These are phyloP conservation scores for Pongo abelii DNA, from an alignment of 2,113 vertebrate genomes.

Conservation along the genomic window DNA sequence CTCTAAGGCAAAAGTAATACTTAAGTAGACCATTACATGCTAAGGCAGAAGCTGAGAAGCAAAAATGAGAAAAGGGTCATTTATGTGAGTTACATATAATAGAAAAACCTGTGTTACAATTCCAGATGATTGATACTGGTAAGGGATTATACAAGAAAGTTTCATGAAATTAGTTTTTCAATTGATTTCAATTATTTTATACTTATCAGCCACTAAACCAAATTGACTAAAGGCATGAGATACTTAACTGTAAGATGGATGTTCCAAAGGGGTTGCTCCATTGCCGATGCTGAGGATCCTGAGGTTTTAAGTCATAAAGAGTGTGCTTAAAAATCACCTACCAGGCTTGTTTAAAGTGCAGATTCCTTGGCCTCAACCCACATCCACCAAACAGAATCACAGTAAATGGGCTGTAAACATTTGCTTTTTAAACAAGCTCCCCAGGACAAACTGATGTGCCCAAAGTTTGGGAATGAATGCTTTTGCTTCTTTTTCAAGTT, in stretches of 20 bases:
- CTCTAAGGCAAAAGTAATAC: background rate
- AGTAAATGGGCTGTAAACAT: background rate
- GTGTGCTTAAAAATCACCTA: background rate
- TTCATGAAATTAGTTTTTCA: background rate
- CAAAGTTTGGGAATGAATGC: background rate
- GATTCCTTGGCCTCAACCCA: background rate
- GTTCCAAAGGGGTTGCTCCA: background rate
- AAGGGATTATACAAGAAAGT: background rate
- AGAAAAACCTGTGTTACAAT: background rate
- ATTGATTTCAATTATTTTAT: conserved; percentile 22
- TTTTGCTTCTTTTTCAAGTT: background rate
- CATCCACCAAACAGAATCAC: background rate
- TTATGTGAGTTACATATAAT: background rate
- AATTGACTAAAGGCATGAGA: background rate
- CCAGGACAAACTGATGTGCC: background rate
- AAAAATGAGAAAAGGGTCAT: background rate
- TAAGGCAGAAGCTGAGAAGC: background rate
- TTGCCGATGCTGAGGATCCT: background rate
- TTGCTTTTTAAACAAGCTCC: background rate
- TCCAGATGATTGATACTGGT: background rate
- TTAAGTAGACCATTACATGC: background rate
- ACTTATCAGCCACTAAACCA: background rate
- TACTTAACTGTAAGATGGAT: background rate
- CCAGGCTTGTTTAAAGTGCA: background rate
- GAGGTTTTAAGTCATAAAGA: background rate